phyloP scores from a whole-genome alignment of 1,140 invertebrate species.

The Drosophila pachea region DNA sequence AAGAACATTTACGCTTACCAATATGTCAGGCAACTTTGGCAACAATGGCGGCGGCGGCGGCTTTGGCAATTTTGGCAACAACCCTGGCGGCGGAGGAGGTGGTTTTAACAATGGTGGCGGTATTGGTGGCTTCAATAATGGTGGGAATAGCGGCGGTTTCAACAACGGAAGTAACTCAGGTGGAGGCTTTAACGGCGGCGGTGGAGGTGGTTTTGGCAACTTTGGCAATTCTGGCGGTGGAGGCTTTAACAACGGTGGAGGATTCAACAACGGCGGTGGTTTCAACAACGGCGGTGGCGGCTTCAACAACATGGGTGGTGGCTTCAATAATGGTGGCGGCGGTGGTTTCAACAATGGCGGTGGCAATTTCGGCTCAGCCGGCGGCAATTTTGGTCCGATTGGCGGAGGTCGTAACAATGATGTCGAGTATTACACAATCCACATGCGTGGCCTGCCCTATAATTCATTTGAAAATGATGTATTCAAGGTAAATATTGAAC shows the following conservation, averaged over 20 bases:
- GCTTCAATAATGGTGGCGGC: constrained; percentile 21
- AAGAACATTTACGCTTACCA: background rate
- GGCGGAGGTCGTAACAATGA: constrained; percentile 65
- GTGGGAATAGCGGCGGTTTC: constrained; percentile 52
- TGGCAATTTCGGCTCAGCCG: constrained; percentile 3
- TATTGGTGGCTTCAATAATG: constrained; percentile 55
- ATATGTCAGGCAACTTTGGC: constrained; percentile 23
- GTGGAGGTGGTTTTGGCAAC: constrained; percentile 50
- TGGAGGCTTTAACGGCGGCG: constrained; percentile 49
- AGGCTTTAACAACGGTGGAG: constrained; percentile 59
- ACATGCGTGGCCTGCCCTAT: constrained; percentile 76
- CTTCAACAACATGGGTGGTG: constrained; percentile 50
- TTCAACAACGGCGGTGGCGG: constrained; percentile 50
- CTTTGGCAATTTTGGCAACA: constrained; percentile 32
- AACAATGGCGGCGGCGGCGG: constrained; percentile 24
- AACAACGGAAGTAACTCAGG: constrained; percentile 35
- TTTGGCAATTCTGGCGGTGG: no score
- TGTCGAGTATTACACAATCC: constrained; percentile 65
- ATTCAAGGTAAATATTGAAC: constrained; percentile 55
- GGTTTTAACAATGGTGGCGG: constrained; percentile 48
- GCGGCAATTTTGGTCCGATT: constrained; percentile 51
- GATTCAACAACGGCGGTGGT: no score
- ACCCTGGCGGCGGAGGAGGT: constrained; percentile 40
- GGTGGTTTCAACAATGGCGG: background rate
- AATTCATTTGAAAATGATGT: constrained; percentile 77